Conservation (phyloP, 2,113 vertebrate genomes). For the Hippocampus comes region DNA sequence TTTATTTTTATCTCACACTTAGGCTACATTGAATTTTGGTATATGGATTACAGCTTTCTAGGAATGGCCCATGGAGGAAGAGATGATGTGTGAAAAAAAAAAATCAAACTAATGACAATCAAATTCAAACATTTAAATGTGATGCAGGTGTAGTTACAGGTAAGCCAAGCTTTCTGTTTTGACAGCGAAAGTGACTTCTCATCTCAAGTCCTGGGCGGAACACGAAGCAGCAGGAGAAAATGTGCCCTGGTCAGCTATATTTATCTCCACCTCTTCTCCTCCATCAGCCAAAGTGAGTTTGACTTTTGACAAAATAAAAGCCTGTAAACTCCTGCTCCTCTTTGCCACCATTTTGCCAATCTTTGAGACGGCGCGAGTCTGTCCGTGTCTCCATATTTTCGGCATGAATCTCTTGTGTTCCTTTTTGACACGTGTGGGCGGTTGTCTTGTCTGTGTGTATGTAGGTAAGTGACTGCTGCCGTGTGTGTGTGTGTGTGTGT, state of each 20-base stretch:
- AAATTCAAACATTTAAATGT: neutral
- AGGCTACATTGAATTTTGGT: too few relatives aligned
- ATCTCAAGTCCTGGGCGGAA: neutral
- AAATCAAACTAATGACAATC: neutral
- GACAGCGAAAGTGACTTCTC: neutral
- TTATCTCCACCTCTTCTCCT: constrained; percentile 8
- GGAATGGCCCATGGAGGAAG: neutral
- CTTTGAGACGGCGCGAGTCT: constrained; percentile 11
- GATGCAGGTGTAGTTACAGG: neutral
- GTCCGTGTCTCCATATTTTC: constrained; percentile 43
- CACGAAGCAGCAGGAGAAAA: neutral
- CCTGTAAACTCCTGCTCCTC: constrained; percentile 2
- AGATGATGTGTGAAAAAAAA: neutral
- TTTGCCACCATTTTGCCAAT: constrained; percentile 8
- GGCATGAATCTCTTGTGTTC: constrained; percentile 37
- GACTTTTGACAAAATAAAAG: neutral
- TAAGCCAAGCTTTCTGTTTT: neutral
- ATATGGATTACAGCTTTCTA: too few relatives aligned
- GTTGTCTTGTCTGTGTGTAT: constrained; percentile 19
- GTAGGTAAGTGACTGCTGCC: constrained; percentile 38
- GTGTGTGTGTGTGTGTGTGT: constrained; percentile 11
- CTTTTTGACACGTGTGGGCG: constrained; percentile 33
- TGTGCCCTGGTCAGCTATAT: neutral
- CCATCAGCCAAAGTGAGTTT: neutral
- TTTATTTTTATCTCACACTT: too few relatives aligned